These are phyloP conservation scores for Chascanopsetta lugubris DNA, from an alignment of 2,113 vertebrate genomes.

Conservation along the genomic window DNA sequence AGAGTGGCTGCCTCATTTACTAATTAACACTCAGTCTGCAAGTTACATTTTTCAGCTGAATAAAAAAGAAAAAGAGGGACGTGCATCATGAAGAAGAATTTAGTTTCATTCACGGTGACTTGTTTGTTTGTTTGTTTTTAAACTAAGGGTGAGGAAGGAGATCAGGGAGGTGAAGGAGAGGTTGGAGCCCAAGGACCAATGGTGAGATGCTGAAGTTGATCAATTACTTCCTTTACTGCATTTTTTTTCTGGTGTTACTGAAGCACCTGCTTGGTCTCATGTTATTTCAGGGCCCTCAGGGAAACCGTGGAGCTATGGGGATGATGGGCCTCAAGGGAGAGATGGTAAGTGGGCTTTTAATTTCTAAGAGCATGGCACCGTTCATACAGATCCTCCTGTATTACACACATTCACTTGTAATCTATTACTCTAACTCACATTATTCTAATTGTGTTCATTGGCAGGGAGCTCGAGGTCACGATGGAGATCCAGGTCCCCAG, in stretches of 20 bases:
- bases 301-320: slow-evolving; percentile 89
- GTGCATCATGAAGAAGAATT: slow-evolving; percentile 2
- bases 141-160: slow-evolving; percentile 92
- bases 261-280: slow-evolving; percentile 28
- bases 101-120: slow-evolving; percentile 6
- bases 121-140: slow-evolving; percentile 12
- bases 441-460: slow-evolving; percentile 23
- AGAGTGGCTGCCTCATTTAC: slow-evolving; percentile 23
- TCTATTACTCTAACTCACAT: too few species aligned
- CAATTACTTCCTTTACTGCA: not conserved
- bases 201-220: slow-evolving; percentile 80
- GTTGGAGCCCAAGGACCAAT: slow-evolving; percentile 90
- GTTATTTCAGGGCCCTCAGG: slow-evolving; percentile 87
- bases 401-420: not conserved
- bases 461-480: slow-evolving; percentile 89
- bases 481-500: slow-evolving; percentile 90
- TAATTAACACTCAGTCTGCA: slow-evolving; percentile 34
- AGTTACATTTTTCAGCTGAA: slow-evolving; percentile 8
- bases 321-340: slow-evolving; percentile 90
- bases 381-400: not conserved
- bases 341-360: slow-evolving; percentile 79
- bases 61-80: not conserved
- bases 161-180: slow-evolving; percentile 89
- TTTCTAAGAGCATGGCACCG: not conserved
- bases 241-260: slow-evolving; percentile 11